Evolutionary conservation across 2,113 vertebrate species (phyloP), one percentile per base, ranked within the genome.

Genomic region (Archocentrus centrarchus): DNA sequence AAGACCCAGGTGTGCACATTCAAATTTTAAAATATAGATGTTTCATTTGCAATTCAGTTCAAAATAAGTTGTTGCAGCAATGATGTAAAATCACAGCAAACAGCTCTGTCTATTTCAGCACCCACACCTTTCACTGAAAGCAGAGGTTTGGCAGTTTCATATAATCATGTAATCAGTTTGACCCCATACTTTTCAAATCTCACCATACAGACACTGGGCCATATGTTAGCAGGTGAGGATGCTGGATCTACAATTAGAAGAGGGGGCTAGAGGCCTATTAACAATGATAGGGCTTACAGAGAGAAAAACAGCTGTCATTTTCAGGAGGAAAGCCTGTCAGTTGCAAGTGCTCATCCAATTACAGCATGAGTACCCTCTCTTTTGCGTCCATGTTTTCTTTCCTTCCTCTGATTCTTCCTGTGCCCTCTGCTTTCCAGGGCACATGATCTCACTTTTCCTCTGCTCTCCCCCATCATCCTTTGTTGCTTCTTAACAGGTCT

Each of bases 281-380:
- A 87, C 84, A 80, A 91, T 78, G 78, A 89, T 70, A 90, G 78
- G 47, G 64, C 63, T 82, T 73, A 44, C 61, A 75, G 58, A 59
- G 14, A 66, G 77, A 77, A 63, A 84, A 78, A 24, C 62, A 87
- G 77, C 89, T 92, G 91, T 93, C 93, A 93, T 91, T 86, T 92
- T 88, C 88, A 90, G 91, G 70, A 90, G 82, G 79, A 75, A 68
- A 60, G 83, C 80, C 76, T 90, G 81, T 89, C 89, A 85, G 62
- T 81, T 84, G 73, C 84, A 91, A 93, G 90, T 89, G 89, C 79
- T 93, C 83, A 87, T 91, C 85, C 90, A 93, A 91, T 94, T 93
- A 93, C 37, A 75, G 35, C 13, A 76, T 2, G 47, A 93, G 84
- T 82, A 86, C 81, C 60, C 77, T 85, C 85, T 88, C 75, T 59